Conservation (phyloP, 2,888 invertebrate genomes). For the Cryptophagus acutangulus region DNA sequence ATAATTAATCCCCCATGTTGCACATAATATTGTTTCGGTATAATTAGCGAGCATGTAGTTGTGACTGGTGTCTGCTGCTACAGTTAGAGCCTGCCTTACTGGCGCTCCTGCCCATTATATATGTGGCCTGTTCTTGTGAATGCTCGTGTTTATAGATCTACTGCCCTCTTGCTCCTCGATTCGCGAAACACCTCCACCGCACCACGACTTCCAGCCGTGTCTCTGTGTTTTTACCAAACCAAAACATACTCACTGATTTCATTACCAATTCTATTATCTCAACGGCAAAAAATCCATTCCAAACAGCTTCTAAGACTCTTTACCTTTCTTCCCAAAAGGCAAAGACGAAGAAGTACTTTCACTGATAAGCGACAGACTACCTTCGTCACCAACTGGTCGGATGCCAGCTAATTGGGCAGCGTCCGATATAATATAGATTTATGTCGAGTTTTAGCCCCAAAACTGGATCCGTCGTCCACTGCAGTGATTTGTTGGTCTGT, state of each 20-base stretch:
- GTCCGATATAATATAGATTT: conserved; percentile 48
- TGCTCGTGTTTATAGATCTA: conserved; percentile 23
- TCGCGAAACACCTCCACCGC: too few relatives aligned
- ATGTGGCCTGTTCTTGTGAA: conserved; percentile 24
- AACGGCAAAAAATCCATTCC: too few relatives aligned
- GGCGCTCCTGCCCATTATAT: conserved; percentile 24
- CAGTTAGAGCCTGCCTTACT: conserved; percentile 29
- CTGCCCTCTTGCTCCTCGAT: too few relatives aligned
- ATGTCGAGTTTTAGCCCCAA: conserved; percentile 40
- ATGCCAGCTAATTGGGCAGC: conserved; percentile 45
- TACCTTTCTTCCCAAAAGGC: too few relatives aligned
- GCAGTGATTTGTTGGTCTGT: conserved; percentile 2
- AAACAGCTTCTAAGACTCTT: too few relatives aligned
- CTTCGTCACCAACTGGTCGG: conserved; percentile 38
- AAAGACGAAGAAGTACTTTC: too few relatives aligned
- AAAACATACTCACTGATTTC: too few relatives aligned
- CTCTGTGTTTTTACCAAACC: too few relatives aligned
- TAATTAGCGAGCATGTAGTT: conserved; percentile 47
- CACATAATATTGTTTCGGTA: conserved; percentile 49
- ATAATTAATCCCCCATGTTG: conserved; percentile 48
- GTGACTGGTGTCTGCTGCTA: conserved; percentile 40
- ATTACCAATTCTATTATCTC: too few relatives aligned
- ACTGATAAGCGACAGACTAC: too few relatives aligned
- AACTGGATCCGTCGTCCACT: conserved; percentile 4
- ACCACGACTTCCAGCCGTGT: too few relatives aligned